Conservation (phyloP, 2,113 vertebrate species). For the Apodemus sylvaticus region DNA sequence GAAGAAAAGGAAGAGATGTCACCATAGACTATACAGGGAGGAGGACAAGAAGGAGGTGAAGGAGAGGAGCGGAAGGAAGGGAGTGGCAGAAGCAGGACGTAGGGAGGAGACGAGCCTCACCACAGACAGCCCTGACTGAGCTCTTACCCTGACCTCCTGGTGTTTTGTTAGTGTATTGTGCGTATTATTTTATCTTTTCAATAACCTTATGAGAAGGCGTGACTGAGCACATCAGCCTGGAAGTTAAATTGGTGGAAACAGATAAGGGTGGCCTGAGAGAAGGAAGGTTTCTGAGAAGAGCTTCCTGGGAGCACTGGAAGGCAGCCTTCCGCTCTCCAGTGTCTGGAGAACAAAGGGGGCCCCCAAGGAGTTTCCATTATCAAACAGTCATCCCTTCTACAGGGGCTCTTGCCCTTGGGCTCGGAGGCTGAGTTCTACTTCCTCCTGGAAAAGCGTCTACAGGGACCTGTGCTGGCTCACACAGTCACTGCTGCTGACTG, state of each 20-base stretch:
- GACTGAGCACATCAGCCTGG: not conserved
- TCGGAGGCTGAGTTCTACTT: accelerated
- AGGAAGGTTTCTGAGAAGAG: not conserved
- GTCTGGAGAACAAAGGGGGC: no score
- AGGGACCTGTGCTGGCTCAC: accelerated
- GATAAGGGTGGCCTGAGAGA: not conserved
- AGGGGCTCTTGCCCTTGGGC: accelerated
- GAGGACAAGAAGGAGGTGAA: accelerated
- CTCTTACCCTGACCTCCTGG: not conserved
- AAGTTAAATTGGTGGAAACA: not conserved
- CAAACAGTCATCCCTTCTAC: not conserved
- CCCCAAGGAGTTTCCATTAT: accelerated
- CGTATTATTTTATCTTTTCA: not conserved
- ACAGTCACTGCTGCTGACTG: accelerated
- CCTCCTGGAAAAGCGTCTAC: not conserved
- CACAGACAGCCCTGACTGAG: not conserved
- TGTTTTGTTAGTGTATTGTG: not conserved
- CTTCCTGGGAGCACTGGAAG: not conserved
- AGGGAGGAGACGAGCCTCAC: not conserved
- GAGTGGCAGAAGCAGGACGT: no score
- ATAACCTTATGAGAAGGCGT: not conserved
- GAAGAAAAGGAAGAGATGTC: not conserved
- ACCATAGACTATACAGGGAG: no score
- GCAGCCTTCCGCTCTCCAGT: not conserved
- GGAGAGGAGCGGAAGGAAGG: no score